Evolutionary conservation across 2,888 invertebrate genomes (phyloP).

Genomic region (Neoascia interrupta): DNA sequence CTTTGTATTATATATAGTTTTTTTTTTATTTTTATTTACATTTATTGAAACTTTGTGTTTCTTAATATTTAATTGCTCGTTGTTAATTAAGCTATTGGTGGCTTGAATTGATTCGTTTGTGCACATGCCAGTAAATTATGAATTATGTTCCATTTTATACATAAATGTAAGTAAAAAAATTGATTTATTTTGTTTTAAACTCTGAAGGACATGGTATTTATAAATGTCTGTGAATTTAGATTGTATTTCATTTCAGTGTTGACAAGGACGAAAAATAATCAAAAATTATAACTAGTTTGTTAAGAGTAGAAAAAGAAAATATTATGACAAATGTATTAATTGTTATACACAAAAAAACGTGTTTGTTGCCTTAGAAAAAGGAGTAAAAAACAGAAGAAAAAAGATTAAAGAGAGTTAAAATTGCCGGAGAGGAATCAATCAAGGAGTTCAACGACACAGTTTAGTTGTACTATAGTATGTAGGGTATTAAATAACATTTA

Average conservation of each 20-base stretch:
- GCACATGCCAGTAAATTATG: slow-evolving; percentile 53
- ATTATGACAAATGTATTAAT: neutral
- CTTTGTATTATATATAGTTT: slow-evolving; percentile 9
- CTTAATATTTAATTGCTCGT: slow-evolving; percentile 32
- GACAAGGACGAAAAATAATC: neutral
- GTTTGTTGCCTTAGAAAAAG: too few relatives aligned
- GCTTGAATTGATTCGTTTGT: slow-evolving; percentile 56
- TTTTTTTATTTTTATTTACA: slow-evolving; percentile 28
- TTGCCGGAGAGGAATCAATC: slow-evolving; percentile 70
- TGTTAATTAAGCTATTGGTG: slow-evolving; percentile 61
- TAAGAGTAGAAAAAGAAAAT: neutral
- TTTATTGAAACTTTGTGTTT: slow-evolving; percentile 18
- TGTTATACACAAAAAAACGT: too few relatives aligned
- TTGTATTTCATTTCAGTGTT: slow-evolving; percentile 18
- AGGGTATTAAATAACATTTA: slow-evolving; percentile 36
- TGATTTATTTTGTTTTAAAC: slow-evolving; percentile 22
- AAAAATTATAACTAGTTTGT: slow-evolving; percentile 14
- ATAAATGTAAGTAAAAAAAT: slow-evolving; percentile 33
- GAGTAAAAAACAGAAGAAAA: slow-evolving; percentile 10
- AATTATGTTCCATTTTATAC: slow-evolving; percentile 32
- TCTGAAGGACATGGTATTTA: slow-evolving; percentile 31
- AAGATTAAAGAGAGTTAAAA: slow-evolving; percentile 36
- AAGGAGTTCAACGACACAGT: slow-evolving; percentile 71
- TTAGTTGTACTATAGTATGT: slow-evolving; percentile 48
- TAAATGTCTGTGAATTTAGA: slow-evolving; percentile 46